phyloP scores from a whole-genome alignment of 2,113 vertebrate genomes.

The Tringa solitaria region DNA sequence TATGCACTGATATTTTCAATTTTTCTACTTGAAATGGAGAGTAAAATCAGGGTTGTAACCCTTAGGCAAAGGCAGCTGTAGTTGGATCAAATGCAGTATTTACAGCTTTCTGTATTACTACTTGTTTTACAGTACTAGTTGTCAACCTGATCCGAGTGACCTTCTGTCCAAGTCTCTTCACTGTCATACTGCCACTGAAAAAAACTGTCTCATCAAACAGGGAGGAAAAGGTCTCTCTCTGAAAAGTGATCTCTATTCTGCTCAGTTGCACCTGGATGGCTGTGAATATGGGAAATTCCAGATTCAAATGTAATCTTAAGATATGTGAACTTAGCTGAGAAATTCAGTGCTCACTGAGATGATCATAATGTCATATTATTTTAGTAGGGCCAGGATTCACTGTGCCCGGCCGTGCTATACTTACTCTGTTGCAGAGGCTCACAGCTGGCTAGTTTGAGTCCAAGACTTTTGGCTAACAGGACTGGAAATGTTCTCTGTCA shows the following conservation, averaged over 20 bases:
- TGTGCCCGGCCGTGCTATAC: rapidly evolving
- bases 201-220: neutral
- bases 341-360: neutral
- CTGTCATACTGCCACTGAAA: neutral
- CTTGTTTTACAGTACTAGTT: neutral
- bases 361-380: neutral
- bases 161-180: neutral
- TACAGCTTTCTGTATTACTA: neutral
- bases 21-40: neutral
- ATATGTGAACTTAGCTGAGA: neutral
- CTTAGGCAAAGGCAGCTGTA: neutral
- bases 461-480: neutral
- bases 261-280: neutral
- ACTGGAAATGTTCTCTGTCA: neutral
- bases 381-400: neutral
- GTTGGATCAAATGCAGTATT: neutral
- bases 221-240: neutral
- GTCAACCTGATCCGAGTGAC: neutral
- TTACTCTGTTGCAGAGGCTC: neutral
- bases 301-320: neutral
- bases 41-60: neutral
- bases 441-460: neutral
- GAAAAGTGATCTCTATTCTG: neutral
- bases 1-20: neutral
- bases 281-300: neutral